phyloP scores from a whole-genome alignment of 2,888 invertebrate species.

The Andrena minutula region DNA sequence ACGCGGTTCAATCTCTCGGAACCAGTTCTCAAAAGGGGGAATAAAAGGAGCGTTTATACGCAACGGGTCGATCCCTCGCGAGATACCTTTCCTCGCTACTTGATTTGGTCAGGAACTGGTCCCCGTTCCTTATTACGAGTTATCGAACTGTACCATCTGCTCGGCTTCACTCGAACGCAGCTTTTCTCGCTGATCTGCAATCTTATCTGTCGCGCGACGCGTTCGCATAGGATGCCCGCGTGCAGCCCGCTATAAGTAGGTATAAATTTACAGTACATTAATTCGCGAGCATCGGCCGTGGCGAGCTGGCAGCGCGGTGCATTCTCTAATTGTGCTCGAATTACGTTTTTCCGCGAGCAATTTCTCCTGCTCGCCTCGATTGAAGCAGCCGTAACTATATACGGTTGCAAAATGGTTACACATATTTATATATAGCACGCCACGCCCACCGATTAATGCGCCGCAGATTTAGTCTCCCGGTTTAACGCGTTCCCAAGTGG shows the following conservation, averaged over 20 bases:
- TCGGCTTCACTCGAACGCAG: constrained; percentile 14
- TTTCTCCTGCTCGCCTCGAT: constrained; percentile 16
- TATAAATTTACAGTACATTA: constrained; percentile 31
- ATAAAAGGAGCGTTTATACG: constrained; percentile 17
- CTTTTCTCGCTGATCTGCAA: constrained; percentile 13
- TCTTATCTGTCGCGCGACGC: constrained; percentile 13
- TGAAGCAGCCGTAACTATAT: constrained; percentile 16
- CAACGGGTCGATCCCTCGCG: constrained; percentile 22
- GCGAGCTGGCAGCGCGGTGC: neutral
- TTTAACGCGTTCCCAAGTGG: neutral
- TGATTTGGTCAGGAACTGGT: constrained; percentile 41
- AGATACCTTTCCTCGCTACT: constrained; percentile 33
- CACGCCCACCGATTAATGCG: constrained; percentile 24
- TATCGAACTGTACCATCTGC: constrained; percentile 58
- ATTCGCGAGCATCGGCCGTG: constrained; percentile 10
- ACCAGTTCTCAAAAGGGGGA: constrained; percentile 28
- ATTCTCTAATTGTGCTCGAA: constrained; percentile 34
- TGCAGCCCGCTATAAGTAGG: neutral
- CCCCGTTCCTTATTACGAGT: constrained; percentile 13
- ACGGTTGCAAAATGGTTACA: constrained; percentile 25
- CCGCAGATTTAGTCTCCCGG: neutral
- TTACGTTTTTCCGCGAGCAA: neutral
- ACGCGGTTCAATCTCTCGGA: constrained; percentile 24
- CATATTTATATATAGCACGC: constrained; percentile 24
- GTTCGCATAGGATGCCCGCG: neutral